Evolutionary conservation across 2,797 vertebrate species (phyloP), one percentile per base, ranked within the genome.

Genomic region (Spinus olivaceus): DNA sequence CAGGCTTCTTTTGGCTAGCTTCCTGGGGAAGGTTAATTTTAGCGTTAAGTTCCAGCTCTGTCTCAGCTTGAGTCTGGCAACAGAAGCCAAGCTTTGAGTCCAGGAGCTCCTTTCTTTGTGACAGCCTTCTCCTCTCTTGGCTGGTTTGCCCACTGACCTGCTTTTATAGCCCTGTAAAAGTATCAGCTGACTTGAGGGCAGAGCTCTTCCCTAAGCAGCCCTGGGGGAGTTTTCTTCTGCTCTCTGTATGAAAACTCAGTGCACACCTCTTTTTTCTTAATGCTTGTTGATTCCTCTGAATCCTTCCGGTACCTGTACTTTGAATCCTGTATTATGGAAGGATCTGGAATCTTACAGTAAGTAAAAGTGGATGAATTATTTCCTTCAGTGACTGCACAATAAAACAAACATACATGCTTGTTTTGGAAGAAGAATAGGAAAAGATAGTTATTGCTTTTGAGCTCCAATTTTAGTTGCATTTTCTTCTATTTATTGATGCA

Each of bases 11-110:
- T 96, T 97, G 97, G 96, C 94, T 79, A 44, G 59, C 56, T 96
- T 97, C 94, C 95, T 97, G 49, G 56, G 66, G 93, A 94, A 96
- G 92, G 93, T 97, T 96, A 95, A 96, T 96, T 96, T 96, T 93
- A 90, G 84, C 92, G 65, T 96, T 96, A 92, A 91, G 96, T 95
- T 96, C 88, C 92, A 96, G 67, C 88, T 96, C 71, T 90, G 92
- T 94, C 95, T 96, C 96, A 96, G 94, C 94, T 95, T 88, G 94
- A 96, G 90, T 96, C 94, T 96, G 95, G 95, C 86, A 97, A 80
- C 92, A 96, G 96, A 96, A 96, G 95, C 90, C 90, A 92, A 53
- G n/a, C 92, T 81, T 93, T 91, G 56, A 89, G 86, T 87, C 86
- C 94, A 96, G 96, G 92, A 97, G 92, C 86, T 95, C 74, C 76